phyloP scores from a whole-genome alignment of 2,888 invertebrate genomes.

The Oscheius onirici region DNA sequence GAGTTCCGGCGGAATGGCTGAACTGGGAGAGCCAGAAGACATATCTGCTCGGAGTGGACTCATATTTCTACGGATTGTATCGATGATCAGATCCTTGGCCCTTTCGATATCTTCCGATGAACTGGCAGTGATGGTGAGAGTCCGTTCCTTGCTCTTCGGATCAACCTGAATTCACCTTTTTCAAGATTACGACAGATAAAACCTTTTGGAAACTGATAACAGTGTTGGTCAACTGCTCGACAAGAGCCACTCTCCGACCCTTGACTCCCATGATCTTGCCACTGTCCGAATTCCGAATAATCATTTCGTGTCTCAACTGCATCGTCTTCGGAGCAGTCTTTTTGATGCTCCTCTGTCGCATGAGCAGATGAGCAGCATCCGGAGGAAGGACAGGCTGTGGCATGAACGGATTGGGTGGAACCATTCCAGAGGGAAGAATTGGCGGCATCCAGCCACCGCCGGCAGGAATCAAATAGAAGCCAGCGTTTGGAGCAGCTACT shows the following conservation, averaged over 20 bases:
- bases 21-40: neutral
- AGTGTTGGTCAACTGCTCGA: conserved; percentile 96
- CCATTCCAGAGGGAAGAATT: conserved; percentile 39
- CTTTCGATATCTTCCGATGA: conserved; percentile 90
- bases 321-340: conserved; percentile 45
- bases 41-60: conserved; percentile 74
- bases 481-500: conserved; percentile 32
- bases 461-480: conserved; percentile 63
- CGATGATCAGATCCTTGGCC: conserved; percentile 91
- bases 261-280: conserved; percentile 83
- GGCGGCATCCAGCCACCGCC: conserved; percentile 53
- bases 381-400: conserved; percentile 46
- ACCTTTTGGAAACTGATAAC: conserved; percentile 94
- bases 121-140: conserved; percentile 93
- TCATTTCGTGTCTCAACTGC: conserved; percentile 92
- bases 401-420: conserved; percentile 52
- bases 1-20: conserved; percentile 28
- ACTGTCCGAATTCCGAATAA: conserved; percentile 92
- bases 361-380: conserved; percentile 44
- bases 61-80: conserved; percentile 92
- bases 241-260: conserved; percentile 96
- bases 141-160: conserved; percentile 90
- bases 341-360: conserved; percentile 46
- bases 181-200: neutral
- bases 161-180: conserved; percentile 77